Base-by-base conservation (phyloP, 2,113 vertebrate species). In the Hydrochoerus hydrochaeris region DNA sequence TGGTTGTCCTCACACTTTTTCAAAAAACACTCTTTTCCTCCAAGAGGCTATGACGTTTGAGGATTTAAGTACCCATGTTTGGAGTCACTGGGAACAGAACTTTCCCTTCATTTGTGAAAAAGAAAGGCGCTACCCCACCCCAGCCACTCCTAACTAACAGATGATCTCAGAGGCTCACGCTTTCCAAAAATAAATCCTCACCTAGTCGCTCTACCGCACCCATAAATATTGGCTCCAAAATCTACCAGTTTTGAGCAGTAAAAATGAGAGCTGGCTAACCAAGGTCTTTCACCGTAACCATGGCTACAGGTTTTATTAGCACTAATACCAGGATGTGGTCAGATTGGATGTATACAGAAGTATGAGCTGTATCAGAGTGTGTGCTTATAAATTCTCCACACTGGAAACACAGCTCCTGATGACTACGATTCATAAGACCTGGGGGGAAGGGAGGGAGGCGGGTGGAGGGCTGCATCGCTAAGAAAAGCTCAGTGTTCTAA, bases 121-220 rank as follows among this genome's bases (percentile, higher is more conserved):
- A 41, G 58, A 65, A 88, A 65, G 65, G 28, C 78, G 12, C 60
- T 0, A 0, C 94, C 96, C 75, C 19, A 5, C 54, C 80, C 62
- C 65, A 19, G 2, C 77, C 1, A 0, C 95, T 60, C 58, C 35
- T 46, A 46, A 52, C 65, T 96, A 60, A 19, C n/a, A 24, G n/a
- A 90, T 95, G 97, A 98, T 94, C 89, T 97, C 96, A 97, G 92
- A 96, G 85, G 75, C 63, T 90, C 85, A 78, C 32, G n/a, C 46
- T 94, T 96, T 84, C 97, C 96, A 95, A 96, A 97, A 98, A 95
- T 94, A 97, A 81, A 96, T 57, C 67, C 35, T 85, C 73, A 94
- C 97, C 94, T 94, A 80, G 62, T 91, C 7, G 0, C 78, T 83
- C 44, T 35, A 95, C 97, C 95, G 88, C 96, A 96, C 98, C 97